Conservation (phyloP, 1,140 invertebrate genomes). For the Drosophila ohnishii region DNA sequence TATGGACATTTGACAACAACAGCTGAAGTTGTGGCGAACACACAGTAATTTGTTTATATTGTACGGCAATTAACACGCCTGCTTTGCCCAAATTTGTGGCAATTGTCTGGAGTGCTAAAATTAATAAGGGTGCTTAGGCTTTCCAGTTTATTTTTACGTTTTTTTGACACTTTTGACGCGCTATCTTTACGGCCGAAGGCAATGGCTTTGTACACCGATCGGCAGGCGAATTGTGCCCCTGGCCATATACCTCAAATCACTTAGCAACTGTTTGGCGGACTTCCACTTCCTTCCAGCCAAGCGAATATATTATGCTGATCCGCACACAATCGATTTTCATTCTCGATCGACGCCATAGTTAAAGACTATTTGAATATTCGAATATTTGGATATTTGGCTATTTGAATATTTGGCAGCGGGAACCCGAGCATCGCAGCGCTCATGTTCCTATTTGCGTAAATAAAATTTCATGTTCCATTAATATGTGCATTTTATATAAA, state of each 20-base stretch:
- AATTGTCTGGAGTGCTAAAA: constrained; percentile 77
- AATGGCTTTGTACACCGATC: constrained; percentile 45
- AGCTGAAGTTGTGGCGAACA: constrained; percentile 21
- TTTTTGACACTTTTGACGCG: constrained; percentile 47
- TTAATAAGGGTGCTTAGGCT: constrained; percentile 68
- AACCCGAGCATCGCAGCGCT: constrained; percentile 28
- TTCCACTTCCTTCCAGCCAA: constrained; percentile 5
- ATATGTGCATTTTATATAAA: constrained; percentile 56
- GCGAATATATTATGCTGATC: constrained; percentile 36
- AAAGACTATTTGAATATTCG: constrained; percentile 20
- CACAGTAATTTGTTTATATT: constrained; percentile 73
- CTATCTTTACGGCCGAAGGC: constrained; percentile 51
- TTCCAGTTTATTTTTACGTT: constrained; percentile 38
- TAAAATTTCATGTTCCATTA: constrained; percentile 48
- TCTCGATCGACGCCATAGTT: constrained; percentile 21
- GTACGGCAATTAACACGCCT: constrained; percentile 77
- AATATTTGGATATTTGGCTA: neutral
- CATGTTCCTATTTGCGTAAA: constrained; percentile 53
- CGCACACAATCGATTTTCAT: constrained; percentile 37
- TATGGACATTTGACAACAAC: constrained; percentile 10
- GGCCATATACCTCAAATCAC: constrained; percentile 16
- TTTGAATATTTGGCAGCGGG: constrained; percentile 23
- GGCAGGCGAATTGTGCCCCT: constrained; percentile 33
- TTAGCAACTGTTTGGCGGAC: constrained; percentile 17
- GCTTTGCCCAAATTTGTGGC: constrained; percentile 67